Base-by-base conservation (phyloP, 1,140 invertebrate species). In the Bombus haemorrhoidalis region DNA sequence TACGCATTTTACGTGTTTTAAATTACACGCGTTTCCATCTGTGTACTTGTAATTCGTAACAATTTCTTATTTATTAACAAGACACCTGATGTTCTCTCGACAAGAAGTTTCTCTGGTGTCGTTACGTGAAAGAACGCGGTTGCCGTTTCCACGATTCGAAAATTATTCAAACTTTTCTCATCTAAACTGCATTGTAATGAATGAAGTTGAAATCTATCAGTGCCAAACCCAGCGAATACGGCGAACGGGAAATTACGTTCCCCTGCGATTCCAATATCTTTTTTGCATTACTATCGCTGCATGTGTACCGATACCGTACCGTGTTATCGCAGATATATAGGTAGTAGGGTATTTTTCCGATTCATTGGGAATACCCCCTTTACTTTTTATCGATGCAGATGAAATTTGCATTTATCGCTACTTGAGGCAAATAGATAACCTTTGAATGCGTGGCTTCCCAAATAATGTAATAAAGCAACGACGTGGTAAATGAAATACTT, bases 341-440 rank as follows among this genome's bases (percentile, higher is more conserved):
- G 3, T 37, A 10, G 3, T 37, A 10, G 32, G 18, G 3, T 37
- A 34, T 3, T 68, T 68, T 68, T 9, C 18, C 32, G 34, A 34
- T 37, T 68, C 34, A 22, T 32, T 18, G 18, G 32, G 3, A 10
- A 68, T 68, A 0, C 5, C 15, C 18, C 0, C 13, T 32, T 15
- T 15, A 32, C 8, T 66, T 15, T 15, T 32, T 18, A 0, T 1
- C 0, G 59, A 59, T 4, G 28, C 0, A 13, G 12, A n/a, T n/a
- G 28, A 62, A 62, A 62, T 62, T 62, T 62, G 3, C 28, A 28
- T 62, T 62, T 62, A 62, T 28, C 28, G 59, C 59, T 62, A 22
- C 18, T 53, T 8, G 47, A 53, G 22, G 22, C 18, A 8, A 53
- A 22, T 22, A 8, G 18, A 2, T 8, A 22, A 22, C 18, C 5